Percentiles rank a stretch among this genome's conserved stretches.
phyloP scores from a whole-genome alignment of 2,113 vertebrate species.

The Oenanthe oenanthe region DNA sequence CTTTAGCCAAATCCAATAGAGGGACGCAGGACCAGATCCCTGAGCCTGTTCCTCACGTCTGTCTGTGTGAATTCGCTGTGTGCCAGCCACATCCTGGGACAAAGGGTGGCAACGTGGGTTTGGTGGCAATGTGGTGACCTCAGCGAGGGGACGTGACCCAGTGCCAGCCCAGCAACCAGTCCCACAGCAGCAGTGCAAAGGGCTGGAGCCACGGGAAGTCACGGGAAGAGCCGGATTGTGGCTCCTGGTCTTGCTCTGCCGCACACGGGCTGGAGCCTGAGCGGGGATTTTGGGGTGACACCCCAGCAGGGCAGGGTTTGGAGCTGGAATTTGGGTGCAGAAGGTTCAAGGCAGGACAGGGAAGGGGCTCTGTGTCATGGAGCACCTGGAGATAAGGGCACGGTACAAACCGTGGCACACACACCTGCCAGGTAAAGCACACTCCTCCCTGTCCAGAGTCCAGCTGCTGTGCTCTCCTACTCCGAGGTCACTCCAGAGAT shows the following conservation, averaged over 20 bases:
- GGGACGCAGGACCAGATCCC: too few species aligned
- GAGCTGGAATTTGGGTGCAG: too few species aligned
- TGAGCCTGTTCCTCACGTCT: fast-evolving
- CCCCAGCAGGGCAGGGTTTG: neutral
- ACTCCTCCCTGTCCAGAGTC: neutral
- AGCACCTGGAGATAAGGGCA: neutral
- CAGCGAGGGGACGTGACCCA: fast-evolving
- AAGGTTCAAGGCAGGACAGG: neutral
- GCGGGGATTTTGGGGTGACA: fast-evolving
- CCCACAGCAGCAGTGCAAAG: fast-evolving
- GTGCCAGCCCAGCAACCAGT: too few species aligned
- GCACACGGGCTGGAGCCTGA: fast-evolving
- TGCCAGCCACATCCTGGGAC: neutral
- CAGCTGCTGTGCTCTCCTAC: fast-evolving
- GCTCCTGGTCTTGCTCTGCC: neutral
- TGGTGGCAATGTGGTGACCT: fast-evolving
- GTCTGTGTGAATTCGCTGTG: neutral
- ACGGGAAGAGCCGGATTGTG: fast-evolving
- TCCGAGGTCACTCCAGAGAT: neutral
- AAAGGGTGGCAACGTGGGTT: fast-evolving
- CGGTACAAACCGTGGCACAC: fast-evolving
- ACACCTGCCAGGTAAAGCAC: neutral
- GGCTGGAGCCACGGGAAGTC: fast-evolving
- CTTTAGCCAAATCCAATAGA: fast-evolving
- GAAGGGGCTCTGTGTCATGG: fast-evolving